Conservation (phyloP, 2,113 vertebrate genomes). For the Cynocephalus volans region DNA sequence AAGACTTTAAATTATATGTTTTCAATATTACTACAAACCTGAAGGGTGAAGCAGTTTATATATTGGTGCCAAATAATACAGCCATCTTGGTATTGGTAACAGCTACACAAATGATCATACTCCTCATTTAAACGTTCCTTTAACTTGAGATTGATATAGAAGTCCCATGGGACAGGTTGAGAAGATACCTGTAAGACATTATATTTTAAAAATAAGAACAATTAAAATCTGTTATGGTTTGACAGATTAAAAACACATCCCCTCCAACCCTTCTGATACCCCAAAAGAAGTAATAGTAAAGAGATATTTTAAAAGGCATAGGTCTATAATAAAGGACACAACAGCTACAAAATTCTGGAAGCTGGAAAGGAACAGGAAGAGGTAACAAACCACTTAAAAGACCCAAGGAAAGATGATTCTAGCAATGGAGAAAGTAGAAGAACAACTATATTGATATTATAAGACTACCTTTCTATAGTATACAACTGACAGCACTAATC, state of each 20-base stretch:
- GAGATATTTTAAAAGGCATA: constrained; percentile 46
- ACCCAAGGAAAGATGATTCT: background rate
- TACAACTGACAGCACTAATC: background rate
- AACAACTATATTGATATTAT: background rate
- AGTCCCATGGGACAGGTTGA: constrained; percentile 93
- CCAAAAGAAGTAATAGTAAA: background rate
- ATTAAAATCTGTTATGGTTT: constrained; percentile 22
- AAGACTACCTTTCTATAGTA: background rate
- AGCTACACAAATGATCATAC: constrained; percentile 86
- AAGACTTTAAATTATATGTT: background rate
- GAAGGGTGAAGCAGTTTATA: constrained; percentile 84
- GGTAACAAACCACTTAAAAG: background rate
- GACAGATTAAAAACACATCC: constrained; percentile 43
- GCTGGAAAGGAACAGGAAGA: background rate
- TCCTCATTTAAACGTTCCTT: constrained; percentile 87
- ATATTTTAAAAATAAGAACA: constrained; percentile 60
- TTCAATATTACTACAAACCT: constrained; percentile 86
- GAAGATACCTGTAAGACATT: constrained; percentile 88
- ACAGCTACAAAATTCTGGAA: constrained; percentile 12
- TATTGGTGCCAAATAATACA: constrained; percentile 87
- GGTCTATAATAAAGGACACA: constrained; percentile 6
- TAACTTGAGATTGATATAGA: constrained; percentile 90
- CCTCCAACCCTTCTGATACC: background rate
- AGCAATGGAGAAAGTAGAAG: background rate
- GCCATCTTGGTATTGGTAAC: constrained; percentile 90